Evolutionary conservation across 2,113 vertebrate genomes (phyloP), one percentile per base, ranked within the genome.

Genomic region (Tonatia bakeri): DNA sequence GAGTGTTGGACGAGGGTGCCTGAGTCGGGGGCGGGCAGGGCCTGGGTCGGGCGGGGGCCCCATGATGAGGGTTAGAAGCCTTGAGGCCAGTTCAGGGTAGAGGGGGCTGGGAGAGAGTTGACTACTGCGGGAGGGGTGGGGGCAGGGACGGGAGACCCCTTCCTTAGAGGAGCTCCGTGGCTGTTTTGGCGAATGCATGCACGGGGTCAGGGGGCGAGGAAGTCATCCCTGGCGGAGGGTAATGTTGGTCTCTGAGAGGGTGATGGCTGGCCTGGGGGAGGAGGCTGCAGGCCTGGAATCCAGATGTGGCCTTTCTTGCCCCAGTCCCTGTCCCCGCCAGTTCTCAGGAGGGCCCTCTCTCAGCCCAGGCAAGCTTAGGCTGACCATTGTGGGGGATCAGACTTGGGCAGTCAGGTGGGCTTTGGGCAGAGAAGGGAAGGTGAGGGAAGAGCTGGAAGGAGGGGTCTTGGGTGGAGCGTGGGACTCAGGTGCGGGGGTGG

Each of bases 171-270:
- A 72, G 14, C 95, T n/a, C 38, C 0, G 3, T 0, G 12, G 43
- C 87, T 52, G 40, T 54, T 69, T n/a, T 36, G 87, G 47, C 1
- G 16, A 82, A 97, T 96, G 94, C 94, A 95, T 95, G 96, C 89
- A 38, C 16, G 77, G 85, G 97, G 97, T 97, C 97, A 98, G 93
- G 96, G 97, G 96, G 87, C 0, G 33, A 95, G 90, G 95, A 94
- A 97, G 94, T 92, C 87, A 43, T 70, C 92, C 79, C 91, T 77
- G 90, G 94, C 86, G 4, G 69, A 93, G 54, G 91, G 85, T 94
- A 72, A 83, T 69, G 64, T 56, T 3, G 12, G 72, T 38, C 83
- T 88, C 45, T 2, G 13, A 22, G 88, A 96, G 92, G 94, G 31
- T 43, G 47, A 86, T 88, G 70, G 91, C 94, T 90, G 87, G 40